These are phyloP conservation scores for Littorina saxatilis DNA, from an alignment of 1,140 invertebrate genomes.

Conservation along the genomic window DNA sequence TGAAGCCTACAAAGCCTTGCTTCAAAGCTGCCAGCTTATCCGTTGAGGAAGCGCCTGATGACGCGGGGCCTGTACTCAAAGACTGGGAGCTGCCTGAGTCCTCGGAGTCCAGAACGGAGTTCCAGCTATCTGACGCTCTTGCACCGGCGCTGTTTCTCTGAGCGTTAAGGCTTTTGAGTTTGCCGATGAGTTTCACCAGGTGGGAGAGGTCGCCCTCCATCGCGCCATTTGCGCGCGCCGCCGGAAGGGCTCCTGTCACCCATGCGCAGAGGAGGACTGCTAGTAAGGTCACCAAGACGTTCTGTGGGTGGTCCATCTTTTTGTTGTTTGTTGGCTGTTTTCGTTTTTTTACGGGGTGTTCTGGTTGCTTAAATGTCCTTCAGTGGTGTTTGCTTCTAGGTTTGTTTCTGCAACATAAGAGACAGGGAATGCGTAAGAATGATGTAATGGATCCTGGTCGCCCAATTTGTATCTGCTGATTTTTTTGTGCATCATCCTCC, in stretches of 20 bases:
- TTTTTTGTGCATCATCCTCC: no score
- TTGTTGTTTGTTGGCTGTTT: no score
- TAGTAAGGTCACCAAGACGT: not conserved
- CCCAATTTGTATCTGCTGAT: no score
- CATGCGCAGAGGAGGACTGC: conserved; percentile 25
- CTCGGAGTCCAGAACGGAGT: not conserved
- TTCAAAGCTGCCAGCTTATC: conserved; percentile 13
- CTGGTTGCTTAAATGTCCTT: not conserved
- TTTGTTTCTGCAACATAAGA: not conserved
- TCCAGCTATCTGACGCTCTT: not conserved
- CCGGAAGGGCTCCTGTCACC: conserved; percentile 4
- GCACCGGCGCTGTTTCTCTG: not conserved
- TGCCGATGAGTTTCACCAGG: conserved; percentile 34
- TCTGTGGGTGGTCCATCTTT: conserved; percentile 34
- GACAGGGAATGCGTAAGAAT: not conserved
- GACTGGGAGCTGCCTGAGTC: not conserved
- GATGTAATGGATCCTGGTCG: no score
- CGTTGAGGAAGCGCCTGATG: not conserved
- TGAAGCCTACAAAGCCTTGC: conserved; percentile 39
- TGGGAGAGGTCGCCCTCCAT: conserved; percentile 26
- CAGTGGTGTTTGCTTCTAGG: not conserved
- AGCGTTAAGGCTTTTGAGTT: conserved; percentile 25
- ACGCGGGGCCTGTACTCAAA: not conserved
- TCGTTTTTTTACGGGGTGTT: no score
- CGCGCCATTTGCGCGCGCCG: conserved; percentile 7